Evolutionary conservation across 2,888 invertebrate species (phyloP).

Genomic region (Meteorus cinctellus): DNA sequence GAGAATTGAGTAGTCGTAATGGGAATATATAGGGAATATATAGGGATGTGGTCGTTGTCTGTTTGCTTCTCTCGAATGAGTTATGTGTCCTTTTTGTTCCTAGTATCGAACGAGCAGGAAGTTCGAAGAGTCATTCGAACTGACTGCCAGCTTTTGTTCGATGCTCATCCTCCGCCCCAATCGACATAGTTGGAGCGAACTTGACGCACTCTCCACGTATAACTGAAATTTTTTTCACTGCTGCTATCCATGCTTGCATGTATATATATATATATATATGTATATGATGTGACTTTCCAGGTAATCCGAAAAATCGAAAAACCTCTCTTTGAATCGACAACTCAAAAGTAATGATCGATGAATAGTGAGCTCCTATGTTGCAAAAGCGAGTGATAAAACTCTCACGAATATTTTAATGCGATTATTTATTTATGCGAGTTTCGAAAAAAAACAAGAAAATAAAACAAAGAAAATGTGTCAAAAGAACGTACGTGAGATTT

Average conservation of each 20-base stretch:
- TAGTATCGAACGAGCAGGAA: slow-evolving; percentile 46
- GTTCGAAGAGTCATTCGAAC: slow-evolving; percentile 55
- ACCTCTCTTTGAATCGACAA: no score
- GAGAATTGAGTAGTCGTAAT: no score
- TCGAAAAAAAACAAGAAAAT: background rate
- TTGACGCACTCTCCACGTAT: slow-evolving; percentile 31
- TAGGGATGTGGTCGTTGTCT: no score
- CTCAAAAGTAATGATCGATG: no score
- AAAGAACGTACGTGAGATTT: no score
- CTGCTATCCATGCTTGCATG: background rate
- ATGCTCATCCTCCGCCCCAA: slow-evolving; percentile 37
- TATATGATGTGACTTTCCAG: background rate
- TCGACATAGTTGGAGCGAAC: slow-evolving; percentile 43
- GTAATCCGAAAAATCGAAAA: no score
- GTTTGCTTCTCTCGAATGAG: no score
- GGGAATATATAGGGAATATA: no score
- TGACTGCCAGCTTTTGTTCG: slow-evolving; percentile 34
- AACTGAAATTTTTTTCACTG: background rate
- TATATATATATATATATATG: background rate
- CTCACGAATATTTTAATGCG: background rate
- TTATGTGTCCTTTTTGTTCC: background rate
- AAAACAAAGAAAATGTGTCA: no score
- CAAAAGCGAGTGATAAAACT: no score
- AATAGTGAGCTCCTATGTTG: no score
- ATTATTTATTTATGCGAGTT: background rate